Base-by-base conservation (phyloP, 2,797 vertebrate species). In the Agapornis canus region DNA sequence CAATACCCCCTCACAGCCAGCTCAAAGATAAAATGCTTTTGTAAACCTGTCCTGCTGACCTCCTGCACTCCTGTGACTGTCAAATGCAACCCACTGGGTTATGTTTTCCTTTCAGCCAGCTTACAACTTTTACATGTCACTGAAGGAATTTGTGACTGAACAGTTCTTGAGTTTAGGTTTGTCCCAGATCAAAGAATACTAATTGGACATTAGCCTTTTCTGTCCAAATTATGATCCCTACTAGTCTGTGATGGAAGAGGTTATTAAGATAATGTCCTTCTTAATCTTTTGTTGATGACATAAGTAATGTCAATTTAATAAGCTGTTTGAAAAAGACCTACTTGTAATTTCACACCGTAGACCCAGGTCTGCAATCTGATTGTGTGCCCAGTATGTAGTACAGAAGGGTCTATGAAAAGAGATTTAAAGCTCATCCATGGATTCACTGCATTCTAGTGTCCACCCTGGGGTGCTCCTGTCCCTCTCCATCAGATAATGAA, bases 201-300 rank as follows among this genome's bases (percentile, higher is more conserved):
- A 94, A 94, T 85, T 86, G 77, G 35, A 81, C 85, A 71, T 96
- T 92, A 94, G 52, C 85, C 89, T 95, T 95, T 95, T 82, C 59
- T 14, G 29, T 70, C 48, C 48, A 65, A 76, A 19, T 56, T 92
- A 31, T 54, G 77, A 86, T 93, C 75, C 75, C 9, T 39, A 35
- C 82, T 81, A 73, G 54, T 51, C 51, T 35, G 4, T 90, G 78
- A 94, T 95, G 59, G 90, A 96, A 85, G 65, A 96, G 61, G 35
- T 90, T 90, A 78, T 92, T 91, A 92, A 81, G 65, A 63, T 85
- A 86, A 91, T 68, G 54, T 56, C 52, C 42, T 87, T 79, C 39
- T 92, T 88, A 85, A 79, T 89, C 77, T 83, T 92, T 92, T 82
- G 29, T 81, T 88, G 27, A 68, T 95, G 70, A 60, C 35, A 40